Conservation (phyloP, 2,797 vertebrate genomes). For the Pseudomugil tenellus region DNA sequence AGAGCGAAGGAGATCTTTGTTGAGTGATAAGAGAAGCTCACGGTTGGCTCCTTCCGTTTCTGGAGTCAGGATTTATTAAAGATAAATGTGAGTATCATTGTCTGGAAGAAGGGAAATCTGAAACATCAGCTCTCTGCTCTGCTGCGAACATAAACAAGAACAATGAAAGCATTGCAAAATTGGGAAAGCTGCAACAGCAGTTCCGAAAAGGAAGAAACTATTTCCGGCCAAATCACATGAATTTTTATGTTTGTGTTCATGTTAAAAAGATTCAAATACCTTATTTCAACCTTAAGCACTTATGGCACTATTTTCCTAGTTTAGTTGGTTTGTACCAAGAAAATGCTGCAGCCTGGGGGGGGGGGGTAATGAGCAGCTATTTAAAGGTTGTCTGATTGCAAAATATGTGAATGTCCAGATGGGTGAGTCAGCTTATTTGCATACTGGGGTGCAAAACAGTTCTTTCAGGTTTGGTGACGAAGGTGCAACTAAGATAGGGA, state of each 20-base stretch:
- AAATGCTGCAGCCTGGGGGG: neutral
- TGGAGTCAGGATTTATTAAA: slow-evolving; percentile 28
- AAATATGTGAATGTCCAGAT: slow-evolving; percentile 43
- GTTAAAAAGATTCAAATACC: neutral
- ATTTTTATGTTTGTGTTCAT: neutral
- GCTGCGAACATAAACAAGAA: slow-evolving; percentile 35
- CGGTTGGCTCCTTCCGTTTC: slow-evolving; percentile 52
- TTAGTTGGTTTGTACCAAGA: neutral
- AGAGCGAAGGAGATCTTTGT: slow-evolving; percentile 82
- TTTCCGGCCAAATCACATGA: neutral
- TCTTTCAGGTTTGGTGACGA: neutral
- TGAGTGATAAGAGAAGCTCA: slow-evolving; percentile 76
- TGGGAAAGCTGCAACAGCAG: slow-evolving; percentile 57
- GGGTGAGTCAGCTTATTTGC: slow-evolving; percentile 32
- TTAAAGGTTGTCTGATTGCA: slow-evolving; percentile 25
- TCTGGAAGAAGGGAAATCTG: neutral
- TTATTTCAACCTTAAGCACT: neutral
- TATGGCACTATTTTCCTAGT: neutral
- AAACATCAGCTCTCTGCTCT: neutral
- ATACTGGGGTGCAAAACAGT: slow-evolving; percentile 2
- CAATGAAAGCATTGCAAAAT: slow-evolving; percentile 33
- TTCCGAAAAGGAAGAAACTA: neutral
- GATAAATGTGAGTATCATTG: neutral
- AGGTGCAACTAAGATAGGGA: too few relatives aligned
- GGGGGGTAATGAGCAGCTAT: too few relatives aligned